phyloP scores from a whole-genome alignment of 2,888 invertebrate species.

The Elysia crispata region DNA sequence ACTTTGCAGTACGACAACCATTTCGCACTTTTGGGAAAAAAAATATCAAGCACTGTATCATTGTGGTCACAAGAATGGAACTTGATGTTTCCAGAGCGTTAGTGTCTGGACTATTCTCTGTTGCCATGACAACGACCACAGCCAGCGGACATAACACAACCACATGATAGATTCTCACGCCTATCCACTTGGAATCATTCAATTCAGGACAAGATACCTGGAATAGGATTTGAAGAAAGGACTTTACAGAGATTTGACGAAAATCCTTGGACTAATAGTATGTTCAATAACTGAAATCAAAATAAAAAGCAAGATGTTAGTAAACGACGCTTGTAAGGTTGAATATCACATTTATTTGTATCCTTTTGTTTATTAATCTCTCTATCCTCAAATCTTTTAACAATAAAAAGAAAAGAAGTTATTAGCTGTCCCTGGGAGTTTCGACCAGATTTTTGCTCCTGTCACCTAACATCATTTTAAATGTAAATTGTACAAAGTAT shows the following conservation, averaged over 20 bases:
- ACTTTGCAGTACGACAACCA: neutral
- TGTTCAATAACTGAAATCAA: no score
- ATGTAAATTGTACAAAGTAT: no score
- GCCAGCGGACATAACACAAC: constrained; percentile 52
- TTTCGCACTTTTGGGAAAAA: constrained; percentile 54
- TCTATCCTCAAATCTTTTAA: no score
- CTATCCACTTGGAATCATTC: constrained; percentile 60
- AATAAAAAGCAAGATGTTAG: no score
- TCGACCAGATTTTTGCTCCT: no score
- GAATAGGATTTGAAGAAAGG: neutral
- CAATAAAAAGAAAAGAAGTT: no score
- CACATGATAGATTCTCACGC: constrained; percentile 56
- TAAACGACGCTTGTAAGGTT: no score
- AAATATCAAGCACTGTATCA: constrained; percentile 53
- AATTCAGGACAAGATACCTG: constrained; percentile 57
- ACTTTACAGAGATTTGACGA: neutral
- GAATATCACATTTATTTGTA: no score
- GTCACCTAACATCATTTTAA: no score
- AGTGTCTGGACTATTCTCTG: constrained; percentile 44
- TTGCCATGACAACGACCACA: constrained; percentile 44
- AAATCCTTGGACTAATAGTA: no score
- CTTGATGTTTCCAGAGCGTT: constrained; percentile 45
- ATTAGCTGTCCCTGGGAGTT: no score
- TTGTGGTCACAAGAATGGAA: constrained; percentile 45
- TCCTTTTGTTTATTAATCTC: no score